phyloP scores from a whole-genome alignment of 2,797 vertebrate genomes.

The Setipinna tenuifilis region DNA sequence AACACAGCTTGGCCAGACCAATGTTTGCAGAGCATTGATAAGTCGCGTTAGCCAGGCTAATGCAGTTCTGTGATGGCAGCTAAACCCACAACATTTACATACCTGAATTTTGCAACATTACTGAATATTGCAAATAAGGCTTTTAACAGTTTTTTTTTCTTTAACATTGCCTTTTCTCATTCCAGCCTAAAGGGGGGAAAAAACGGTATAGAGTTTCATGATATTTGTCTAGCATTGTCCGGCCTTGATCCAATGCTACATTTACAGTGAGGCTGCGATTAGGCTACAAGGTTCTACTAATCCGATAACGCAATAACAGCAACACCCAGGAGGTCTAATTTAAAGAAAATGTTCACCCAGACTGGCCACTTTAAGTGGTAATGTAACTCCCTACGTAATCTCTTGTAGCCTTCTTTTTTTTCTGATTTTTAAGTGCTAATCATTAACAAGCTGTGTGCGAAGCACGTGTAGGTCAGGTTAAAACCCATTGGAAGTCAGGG shows the following conservation, averaged over 20 bases:
- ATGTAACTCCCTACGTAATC: conserved; percentile 62
- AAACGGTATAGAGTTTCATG: neutral
- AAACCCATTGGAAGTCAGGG: neutral
- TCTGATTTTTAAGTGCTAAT: conserved; percentile 1
- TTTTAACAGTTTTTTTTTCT: conserved; percentile 24
- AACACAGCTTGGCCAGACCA: no score
- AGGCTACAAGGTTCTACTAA: conserved; percentile 58
- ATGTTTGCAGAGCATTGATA: no score
- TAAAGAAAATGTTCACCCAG: conserved; percentile 74
- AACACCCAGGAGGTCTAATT: conserved; percentile 69
- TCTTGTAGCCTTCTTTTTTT: conserved; percentile 66
- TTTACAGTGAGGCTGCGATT: conserved; percentile 68
- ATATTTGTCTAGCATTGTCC: conserved; percentile 63
- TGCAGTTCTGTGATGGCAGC: no score
- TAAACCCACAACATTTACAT: no score
- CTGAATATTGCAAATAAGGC: no score
- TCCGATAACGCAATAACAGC: conserved; percentile 72
- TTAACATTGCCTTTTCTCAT: neutral
- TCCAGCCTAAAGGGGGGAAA: conserved; percentile 43
- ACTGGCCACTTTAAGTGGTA: conserved; percentile 63
- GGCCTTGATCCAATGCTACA: conserved; percentile 58
- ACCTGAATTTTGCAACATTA: no score
- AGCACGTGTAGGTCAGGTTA: neutral
- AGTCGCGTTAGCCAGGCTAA: no score
- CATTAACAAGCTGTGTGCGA: neutral